Conservation (phyloP, 2,888 invertebrate species). For the Lithophane leautieri region DNA sequence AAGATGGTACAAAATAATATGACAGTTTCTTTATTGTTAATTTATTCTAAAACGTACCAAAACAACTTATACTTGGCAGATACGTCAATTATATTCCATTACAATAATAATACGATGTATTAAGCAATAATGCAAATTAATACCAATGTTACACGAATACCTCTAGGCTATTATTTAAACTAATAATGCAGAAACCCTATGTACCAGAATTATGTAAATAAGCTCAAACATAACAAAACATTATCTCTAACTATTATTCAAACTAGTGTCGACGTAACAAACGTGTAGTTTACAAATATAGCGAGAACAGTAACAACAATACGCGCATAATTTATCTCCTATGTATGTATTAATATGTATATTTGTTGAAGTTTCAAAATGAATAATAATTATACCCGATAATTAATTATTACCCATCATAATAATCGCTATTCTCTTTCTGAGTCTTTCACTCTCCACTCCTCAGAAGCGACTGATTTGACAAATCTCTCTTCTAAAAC, state of each 20-base stretch:
- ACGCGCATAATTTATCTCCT: conserved; percentile 17
- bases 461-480: not conserved
- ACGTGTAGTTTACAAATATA: conserved; percentile 23
- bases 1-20: not conserved
- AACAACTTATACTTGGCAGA: too few relatives aligned
- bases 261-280: conserved; percentile 24
- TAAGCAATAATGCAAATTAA: conserved; percentile 20
- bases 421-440: not conserved
- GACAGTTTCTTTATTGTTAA: not conserved
- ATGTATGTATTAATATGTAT: not conserved
- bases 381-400: not conserved
- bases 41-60: not conserved
- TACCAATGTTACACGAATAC: conserved; percentile 6
- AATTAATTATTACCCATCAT: not conserved
- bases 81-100: not conserved
- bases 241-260: conserved; percentile 35
- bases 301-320: conserved; percentile 13
- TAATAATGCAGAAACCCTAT: conserved; percentile 26
- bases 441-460: not conserved
- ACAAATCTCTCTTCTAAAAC: not conserved
- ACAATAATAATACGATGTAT: not conserved
- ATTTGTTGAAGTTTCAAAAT: conserved; percentile 1
- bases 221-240: conserved; percentile 25
- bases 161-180: conserved; percentile 12
- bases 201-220: conserved; percentile 28